Conservation (phyloP, 2,888 invertebrate species). For the Aporophyla lueneburgensis region DNA sequence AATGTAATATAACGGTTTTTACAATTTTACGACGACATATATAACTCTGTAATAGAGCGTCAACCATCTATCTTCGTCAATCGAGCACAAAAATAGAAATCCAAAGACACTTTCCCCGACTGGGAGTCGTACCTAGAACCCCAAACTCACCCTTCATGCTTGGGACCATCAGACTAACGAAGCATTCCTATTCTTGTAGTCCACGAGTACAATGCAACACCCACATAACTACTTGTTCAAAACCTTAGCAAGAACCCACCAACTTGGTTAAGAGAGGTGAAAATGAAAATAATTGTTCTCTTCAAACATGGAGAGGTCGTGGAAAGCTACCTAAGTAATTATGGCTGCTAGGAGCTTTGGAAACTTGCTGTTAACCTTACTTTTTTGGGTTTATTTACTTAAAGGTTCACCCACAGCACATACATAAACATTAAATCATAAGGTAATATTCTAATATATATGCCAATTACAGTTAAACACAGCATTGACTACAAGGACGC, state of each 20-base stretch:
- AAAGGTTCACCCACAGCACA: no score
- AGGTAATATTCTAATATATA: no score
- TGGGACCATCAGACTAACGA: not conserved
- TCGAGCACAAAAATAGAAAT: not conserved
- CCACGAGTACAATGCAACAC: not conserved
- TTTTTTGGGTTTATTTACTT: no score
- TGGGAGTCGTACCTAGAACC: not conserved
- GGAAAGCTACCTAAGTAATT: conserved; percentile 24
- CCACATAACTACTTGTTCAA: not conserved
- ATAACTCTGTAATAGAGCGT: no score
- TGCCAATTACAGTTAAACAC: no score
- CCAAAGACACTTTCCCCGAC: not conserved
- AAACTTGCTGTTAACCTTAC: not conserved
- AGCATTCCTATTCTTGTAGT: not conserved
- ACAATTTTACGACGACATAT: no score
- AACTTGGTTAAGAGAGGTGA: conserved; percentile 8
- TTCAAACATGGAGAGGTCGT: conserved; percentile 31
- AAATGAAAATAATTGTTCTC: conserved; percentile 54
- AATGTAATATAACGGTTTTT: no score
- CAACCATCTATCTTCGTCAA: no score
- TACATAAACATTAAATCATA: no score
- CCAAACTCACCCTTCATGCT: not conserved
- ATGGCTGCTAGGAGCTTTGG: not conserved
- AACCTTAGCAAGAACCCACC: not conserved
- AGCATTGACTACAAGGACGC: no score